These are phyloP conservation scores for Chelonus formosanus DNA, from an alignment of 2,888 invertebrate genomes.

Conservation along the genomic window DNA sequence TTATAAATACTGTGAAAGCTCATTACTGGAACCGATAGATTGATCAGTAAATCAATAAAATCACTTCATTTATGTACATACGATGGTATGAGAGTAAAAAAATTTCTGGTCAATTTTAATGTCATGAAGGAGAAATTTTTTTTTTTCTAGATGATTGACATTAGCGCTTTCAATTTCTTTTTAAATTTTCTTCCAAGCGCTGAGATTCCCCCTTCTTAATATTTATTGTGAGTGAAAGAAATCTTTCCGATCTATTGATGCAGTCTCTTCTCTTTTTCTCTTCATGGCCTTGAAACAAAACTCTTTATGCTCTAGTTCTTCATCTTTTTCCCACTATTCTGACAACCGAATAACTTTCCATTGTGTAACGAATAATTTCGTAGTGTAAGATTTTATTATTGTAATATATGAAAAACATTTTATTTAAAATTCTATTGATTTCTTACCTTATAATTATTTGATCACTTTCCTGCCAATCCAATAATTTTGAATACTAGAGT, in stretches of 20 bases:
- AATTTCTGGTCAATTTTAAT: constrained; percentile 12
- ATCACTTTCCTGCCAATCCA: too few relatives aligned
- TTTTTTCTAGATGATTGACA: constrained; percentile 17
- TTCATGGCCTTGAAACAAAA: constrained; percentile 59
- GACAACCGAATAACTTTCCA: constrained; percentile 57
- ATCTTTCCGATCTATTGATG: constrained; percentile 7
- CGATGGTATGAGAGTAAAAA: neutral
- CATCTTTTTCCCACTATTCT: constrained; percentile 30
- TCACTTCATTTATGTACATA: too few relatives aligned
- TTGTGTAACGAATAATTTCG: constrained; percentile 59
- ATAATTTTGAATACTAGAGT: too few relatives aligned
- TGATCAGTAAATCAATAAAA: too few relatives aligned
- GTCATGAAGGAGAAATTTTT: constrained; percentile 24
- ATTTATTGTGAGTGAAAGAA: constrained; percentile 6
- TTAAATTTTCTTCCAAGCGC: neutral
- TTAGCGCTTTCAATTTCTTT: constrained; percentile 25
- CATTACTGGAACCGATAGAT: neutral
- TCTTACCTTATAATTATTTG: neutral
- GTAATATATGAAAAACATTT: neutral
- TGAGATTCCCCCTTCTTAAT: constrained; percentile 9
- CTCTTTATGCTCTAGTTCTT: constrained; percentile 63
- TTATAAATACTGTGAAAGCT: constrained; percentile 17
- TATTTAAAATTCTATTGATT: neutral
- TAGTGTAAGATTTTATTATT: constrained; percentile 15
- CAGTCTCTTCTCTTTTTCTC: constrained; percentile 39